Conservation (phyloP, 2,797 vertebrate genomes). For the Simalia tracyae region DNA sequence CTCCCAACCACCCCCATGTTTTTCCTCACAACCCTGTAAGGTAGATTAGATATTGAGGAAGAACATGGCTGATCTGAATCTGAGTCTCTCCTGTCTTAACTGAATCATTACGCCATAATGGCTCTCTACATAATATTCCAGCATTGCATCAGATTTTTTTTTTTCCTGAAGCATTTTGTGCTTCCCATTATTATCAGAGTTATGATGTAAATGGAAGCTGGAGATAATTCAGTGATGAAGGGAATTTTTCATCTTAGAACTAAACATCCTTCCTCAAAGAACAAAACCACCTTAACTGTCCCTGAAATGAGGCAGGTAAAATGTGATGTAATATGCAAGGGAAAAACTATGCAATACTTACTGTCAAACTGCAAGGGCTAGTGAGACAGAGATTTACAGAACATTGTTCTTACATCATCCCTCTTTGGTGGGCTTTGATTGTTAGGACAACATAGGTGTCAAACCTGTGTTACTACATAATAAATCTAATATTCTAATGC, state of each 20-base stretch:
- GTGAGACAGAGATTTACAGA: background rate
- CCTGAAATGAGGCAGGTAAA: background rate
- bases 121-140: background rate
- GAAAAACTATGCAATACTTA: background rate
- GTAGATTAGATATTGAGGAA: background rate
- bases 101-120: background rate
- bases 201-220: background rate
- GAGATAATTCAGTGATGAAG: background rate
- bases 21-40: background rate
- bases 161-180: background rate
- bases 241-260: background rate
- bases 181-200: background rate
- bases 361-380: background rate
- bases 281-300: background rate
- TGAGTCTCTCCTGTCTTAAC: background rate
- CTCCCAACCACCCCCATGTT: no score
- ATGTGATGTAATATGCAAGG: accelerated
- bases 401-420: background rate
- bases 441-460: accelerated
- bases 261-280: background rate
- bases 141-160: background rate
- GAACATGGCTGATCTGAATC: background rate
- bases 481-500: background rate
- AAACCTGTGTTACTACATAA: background rate
- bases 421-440: background rate